Conservation (phyloP, 2,797 vertebrate genomes). For the Pseudocheirus occidentalis region DNA sequence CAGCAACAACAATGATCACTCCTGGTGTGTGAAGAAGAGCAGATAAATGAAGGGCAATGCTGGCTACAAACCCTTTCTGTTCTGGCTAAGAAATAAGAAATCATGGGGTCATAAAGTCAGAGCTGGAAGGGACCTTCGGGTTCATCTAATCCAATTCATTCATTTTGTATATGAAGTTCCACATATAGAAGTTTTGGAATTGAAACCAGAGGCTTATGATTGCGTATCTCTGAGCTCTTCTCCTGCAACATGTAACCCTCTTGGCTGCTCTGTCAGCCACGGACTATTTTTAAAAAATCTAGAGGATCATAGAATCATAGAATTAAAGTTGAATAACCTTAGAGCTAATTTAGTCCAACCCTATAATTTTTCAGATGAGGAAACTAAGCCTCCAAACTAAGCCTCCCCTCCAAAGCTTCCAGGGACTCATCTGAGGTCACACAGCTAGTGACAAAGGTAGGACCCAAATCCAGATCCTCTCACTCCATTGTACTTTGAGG, state of each 20-base stretch:
- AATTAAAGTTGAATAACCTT: not conserved
- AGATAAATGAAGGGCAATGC: not conserved
- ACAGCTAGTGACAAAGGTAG: not conserved
- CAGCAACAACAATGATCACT: not conserved
- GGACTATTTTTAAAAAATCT: not conserved
- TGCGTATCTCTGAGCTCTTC: not conserved
- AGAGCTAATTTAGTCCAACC: not conserved
- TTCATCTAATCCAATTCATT: not conserved
- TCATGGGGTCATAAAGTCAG: not conserved
- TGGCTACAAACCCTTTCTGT: not conserved
- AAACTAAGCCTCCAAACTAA: not conserved
- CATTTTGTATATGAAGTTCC: not conserved
- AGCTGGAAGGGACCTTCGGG: not conserved
- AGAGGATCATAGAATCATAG: not conserved
- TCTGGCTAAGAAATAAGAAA: not conserved
- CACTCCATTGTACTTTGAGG: not conserved
- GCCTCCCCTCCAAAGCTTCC: not conserved
- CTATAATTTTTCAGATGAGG: not conserved
- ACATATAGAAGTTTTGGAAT: not conserved
- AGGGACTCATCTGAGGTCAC: not conserved
- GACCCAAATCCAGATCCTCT: not conserved
- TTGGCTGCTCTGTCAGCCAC: not conserved
- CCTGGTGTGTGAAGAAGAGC: not conserved
- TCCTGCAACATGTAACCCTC: not conserved
- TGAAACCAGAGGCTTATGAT: no score